phyloP scores from a whole-genome alignment of 2,888 invertebrate genomes.

The Archaeoteleia sp. region DNA sequence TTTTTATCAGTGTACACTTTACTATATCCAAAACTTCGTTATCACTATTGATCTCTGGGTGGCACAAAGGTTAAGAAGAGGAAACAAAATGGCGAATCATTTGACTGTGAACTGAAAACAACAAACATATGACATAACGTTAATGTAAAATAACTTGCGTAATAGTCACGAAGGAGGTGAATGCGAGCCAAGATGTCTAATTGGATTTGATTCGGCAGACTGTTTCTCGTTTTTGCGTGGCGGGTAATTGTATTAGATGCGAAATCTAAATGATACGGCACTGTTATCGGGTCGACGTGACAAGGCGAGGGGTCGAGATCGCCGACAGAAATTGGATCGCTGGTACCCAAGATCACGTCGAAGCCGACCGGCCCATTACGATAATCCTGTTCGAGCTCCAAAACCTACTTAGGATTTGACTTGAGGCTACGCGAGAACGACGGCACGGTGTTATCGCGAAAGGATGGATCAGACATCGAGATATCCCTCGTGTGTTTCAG shows the following conservation, averaged over 20 bases:
- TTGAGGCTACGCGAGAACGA: slow-evolving; percentile 59
- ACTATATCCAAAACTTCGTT: no score
- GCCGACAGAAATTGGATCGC: slow-evolving; percentile 51
- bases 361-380: slow-evolving; percentile 70
- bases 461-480: slow-evolving; percentile 52
- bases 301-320: slow-evolving; percentile 46
- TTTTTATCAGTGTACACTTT: no score
- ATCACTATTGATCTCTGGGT: no score
- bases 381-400: slow-evolving; percentile 70
- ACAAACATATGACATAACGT: no score
- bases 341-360: slow-evolving; percentile 60
- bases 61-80: no score
- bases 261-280: slow-evolving; percentile 50
- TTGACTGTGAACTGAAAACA: no score
- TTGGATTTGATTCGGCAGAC: slow-evolving; percentile 45
- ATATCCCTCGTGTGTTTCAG: slow-evolving; percentile 47
- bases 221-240: slow-evolving; percentile 41
- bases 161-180: slow-evolving; percentile 15
- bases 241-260: slow-evolving; percentile 49
- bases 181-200: slow-evolving; percentile 36
- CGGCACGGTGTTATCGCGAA: slow-evolving; percentile 57
- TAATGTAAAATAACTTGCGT: slow-evolving; percentile 26
- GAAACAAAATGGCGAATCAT: no score
- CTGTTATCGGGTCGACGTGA: slow-evolving; percentile 52
- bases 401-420: slow-evolving; percentile 63